Evolutionary conservation across 35 echinoderm and acorn worm genomes (phyloP).

Genomic region (Diadema setosum): DNA sequence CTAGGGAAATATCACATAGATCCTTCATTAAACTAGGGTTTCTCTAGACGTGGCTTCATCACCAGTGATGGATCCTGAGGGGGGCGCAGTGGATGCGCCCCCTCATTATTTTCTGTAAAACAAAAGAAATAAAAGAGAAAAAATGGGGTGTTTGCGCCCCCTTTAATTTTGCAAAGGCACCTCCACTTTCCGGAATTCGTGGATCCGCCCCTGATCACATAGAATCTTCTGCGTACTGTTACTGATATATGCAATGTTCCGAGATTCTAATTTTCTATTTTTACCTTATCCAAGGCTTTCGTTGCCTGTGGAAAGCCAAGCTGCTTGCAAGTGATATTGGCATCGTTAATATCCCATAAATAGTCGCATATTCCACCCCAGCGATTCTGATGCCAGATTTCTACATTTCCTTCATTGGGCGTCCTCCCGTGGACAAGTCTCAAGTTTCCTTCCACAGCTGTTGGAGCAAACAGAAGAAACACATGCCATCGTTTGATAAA

Average conservation of each 20-base stretch:
- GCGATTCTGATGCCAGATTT: background rate
- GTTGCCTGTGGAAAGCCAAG: background rate
- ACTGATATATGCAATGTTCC: background rate
- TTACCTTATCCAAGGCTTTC: background rate
- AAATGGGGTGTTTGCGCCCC: too few relatives aligned
- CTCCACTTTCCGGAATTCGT: background rate
- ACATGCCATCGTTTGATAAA: background rate
- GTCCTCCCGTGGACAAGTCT: background rate
- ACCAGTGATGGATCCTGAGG: too few relatives aligned
- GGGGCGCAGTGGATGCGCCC: too few relatives aligned
- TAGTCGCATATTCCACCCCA: background rate
- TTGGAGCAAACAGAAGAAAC: background rate
- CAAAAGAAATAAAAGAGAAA: too few relatives aligned
- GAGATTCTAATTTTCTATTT: background rate
- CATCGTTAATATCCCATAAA: background rate
- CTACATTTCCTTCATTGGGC: background rate
- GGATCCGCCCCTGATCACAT: background rate
- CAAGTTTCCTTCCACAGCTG: background rate
- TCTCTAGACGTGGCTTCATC: too few relatives aligned
- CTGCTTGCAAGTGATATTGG: background rate
- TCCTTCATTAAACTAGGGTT: too few relatives aligned
- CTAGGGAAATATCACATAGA: too few relatives aligned
- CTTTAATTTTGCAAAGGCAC: too few relatives aligned
- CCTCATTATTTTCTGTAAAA: too few relatives aligned
- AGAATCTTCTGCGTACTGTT: background rate